These are phyloP conservation scores for Albula goreensis DNA, from an alignment of 2,113 vertebrate species.

Conservation along the genomic window DNA sequence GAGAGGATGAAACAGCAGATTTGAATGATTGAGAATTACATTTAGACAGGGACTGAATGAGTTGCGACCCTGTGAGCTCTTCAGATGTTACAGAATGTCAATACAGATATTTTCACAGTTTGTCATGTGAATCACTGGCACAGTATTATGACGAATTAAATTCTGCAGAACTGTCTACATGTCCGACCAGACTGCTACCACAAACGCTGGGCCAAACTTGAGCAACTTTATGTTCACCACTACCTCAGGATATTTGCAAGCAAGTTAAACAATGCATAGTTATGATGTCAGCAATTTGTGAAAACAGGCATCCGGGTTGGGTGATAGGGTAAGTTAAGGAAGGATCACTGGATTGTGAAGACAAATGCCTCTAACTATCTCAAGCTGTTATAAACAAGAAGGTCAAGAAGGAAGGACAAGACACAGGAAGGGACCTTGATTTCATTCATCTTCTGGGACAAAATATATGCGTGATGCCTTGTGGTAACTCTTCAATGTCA, in stretches of 20 bases:
- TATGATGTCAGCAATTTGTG: too few relatives aligned
- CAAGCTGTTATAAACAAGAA: too few relatives aligned
- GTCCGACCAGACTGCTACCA: not conserved
- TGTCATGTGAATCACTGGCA: not conserved
- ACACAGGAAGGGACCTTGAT: too few relatives aligned
- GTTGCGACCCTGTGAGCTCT: not conserved
- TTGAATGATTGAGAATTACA: not conserved
- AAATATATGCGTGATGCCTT: not conserved
- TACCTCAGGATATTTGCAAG: not conserved
- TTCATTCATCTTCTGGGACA: not conserved
- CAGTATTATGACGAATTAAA: not conserved
- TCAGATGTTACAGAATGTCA: not conserved
- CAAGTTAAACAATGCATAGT: not conserved
- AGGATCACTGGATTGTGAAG: too few relatives aligned
- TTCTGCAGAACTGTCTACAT: not conserved
- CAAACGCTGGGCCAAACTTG: not conserved
- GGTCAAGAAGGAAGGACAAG: too few relatives aligned
- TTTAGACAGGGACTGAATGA: not conserved
- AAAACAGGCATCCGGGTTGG: too few relatives aligned
- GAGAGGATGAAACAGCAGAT: not conserved
- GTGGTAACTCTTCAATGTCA: not conserved
- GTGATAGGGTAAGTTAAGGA: too few relatives aligned
- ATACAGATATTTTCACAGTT: not conserved
- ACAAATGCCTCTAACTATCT: too few relatives aligned
- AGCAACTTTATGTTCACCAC: not conserved